Percentiles rank a stretch among this genome's conserved stretches.
phyloP scores from a whole-genome alignment of 2,797 vertebrate genomes.

The Echeneis naucrates region DNA sequence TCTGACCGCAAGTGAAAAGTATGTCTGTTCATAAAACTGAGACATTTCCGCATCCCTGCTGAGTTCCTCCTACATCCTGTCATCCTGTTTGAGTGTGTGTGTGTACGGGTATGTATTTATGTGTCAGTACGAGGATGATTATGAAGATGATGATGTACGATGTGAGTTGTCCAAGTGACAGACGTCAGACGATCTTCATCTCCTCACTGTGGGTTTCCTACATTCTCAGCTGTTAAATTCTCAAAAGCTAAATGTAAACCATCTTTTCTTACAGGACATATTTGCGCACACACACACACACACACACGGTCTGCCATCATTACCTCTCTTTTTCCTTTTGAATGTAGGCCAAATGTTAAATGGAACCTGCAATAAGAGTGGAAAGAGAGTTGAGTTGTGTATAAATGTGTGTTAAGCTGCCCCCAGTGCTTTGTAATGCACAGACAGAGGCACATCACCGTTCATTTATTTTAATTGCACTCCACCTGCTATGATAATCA shows the following conservation, averaged over 20 bases:
- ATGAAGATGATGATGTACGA: conserved; percentile 62
- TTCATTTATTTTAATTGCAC: conserved; percentile 84
- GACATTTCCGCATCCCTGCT: conserved; percentile 29
- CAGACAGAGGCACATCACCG: conserved; percentile 65
- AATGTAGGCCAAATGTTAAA: conserved; percentile 70
- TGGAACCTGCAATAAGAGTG: conserved; percentile 43
- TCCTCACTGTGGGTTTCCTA: conserved; percentile 48
- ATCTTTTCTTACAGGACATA: conserved; percentile 43
- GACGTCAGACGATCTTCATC: conserved; percentile 54
- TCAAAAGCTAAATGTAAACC: conserved; percentile 57
- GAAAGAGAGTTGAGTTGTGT: conserved; percentile 43
- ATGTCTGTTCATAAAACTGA: conserved; percentile 15
- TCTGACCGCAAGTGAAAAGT: conserved; percentile 15
- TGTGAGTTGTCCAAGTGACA: conserved; percentile 58
- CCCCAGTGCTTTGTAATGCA: conserved; percentile 63
- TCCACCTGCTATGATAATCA: conserved; percentile 82
- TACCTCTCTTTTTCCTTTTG: conserved; percentile 40
- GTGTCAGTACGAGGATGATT: conserved; percentile 45
- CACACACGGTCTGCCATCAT: conserved; percentile 17
- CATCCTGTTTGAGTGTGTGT: conserved; percentile 26
- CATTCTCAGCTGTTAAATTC: conserved; percentile 77
- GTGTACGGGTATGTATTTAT: conserved; percentile 29
- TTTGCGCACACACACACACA: conserved; percentile 15
- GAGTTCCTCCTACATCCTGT: conserved; percentile 52
- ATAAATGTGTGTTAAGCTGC: conserved; percentile 47